Evolutionary conservation across 2,888 invertebrate genomes (phyloP), one percentile per base, ranked within the genome.

Genomic region (Metacarcinus magister): DNA sequence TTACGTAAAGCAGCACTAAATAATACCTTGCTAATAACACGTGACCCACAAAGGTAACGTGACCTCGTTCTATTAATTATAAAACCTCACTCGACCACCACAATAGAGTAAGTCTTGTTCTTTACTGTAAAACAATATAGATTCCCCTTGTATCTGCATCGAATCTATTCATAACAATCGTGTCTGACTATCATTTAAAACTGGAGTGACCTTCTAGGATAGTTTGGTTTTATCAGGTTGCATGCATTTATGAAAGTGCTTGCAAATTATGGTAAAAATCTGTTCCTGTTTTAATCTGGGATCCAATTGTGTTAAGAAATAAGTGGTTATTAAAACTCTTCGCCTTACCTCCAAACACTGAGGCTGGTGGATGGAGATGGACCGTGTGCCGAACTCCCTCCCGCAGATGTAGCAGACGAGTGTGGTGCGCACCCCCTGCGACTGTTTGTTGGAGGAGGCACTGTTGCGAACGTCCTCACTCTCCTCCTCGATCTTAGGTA

Each of bases 331-430:
- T 39, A 39, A 39, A 39, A 39, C 39, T 39, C 39, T 28, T 7
- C 0, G n/a, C 0, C 96, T 97, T 97, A 98, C 98, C 98, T 98
- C 97, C 97, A 98, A 97, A 97, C 98, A 98, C 97, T 98, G 98
- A 0, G 98, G 98, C 97, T 98, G 98, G 97, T 98, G 98, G 96
- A 98, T 98, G 8, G 98, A 98, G 96, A 98, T 98, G 28, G 98
- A 98, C 91, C 98, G 98, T 5, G 98, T 98, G 7, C 98, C 98
- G 97, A 98, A 98, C 97, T 98, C 98, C 95, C 98, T 97, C 4
- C 98, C 98, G 97, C 98, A 98, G 95, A 98, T 98, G 97, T 98
- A 98, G 97, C 98, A 98, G 67, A 98, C 98, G 19, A 98, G 90
- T 39, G 39, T 39, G 19, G 96, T 96, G 16, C 95, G 97, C n/a